Evolutionary conservation across 1,140 invertebrate species (phyloP), one percentile per base, ranked within the genome.

Genomic region (Eumaeus atala): DNA sequence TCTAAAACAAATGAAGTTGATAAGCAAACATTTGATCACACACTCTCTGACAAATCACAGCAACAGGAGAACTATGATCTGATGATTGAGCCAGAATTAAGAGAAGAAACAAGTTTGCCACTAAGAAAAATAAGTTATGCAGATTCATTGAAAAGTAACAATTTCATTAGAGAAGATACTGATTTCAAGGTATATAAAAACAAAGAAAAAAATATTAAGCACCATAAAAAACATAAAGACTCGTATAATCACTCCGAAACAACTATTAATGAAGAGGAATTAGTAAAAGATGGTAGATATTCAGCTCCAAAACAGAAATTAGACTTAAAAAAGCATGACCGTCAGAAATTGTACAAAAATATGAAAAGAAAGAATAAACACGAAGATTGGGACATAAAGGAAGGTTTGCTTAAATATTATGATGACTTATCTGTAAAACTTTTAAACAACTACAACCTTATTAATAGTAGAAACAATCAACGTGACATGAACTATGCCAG

Each of bases 321-420:
- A 55, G 75, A 76, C 12, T 70, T 64, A 50, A 81, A 82, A 57
- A 81, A 77, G 70, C 51, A 72, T 40, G 65, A 77, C 38, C 70
- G 72, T 14, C 68, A 74, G 12, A 82, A 82, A 47, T 61, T 54
- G 36, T 67, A 74, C 40, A 84, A 79, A 61, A 87, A 79, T 57
- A 74, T 77, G 54, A 84, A 84, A 50, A 77, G 73, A 21, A 74
- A 67, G 17, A 75, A 77, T 53, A 84, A 77, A 56, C 77, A 82
- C 64, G 79, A 79, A 54, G 71, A 81, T 42, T 84, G 75, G 72
- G 75, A 84, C 62, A 78, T 82, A 59, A 86, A 86, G 55, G 74
- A 77, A 17, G 81, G 78, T 33, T 73, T 81, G 47, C 54, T 80
- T 12, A 77, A 72, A 52, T 75, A 80, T 57, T 81, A 73, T 66